These are phyloP conservation scores for Eptesicus fuscus DNA, from an alignment of 2,113 vertebrate species.

Conservation along the genomic window DNA sequence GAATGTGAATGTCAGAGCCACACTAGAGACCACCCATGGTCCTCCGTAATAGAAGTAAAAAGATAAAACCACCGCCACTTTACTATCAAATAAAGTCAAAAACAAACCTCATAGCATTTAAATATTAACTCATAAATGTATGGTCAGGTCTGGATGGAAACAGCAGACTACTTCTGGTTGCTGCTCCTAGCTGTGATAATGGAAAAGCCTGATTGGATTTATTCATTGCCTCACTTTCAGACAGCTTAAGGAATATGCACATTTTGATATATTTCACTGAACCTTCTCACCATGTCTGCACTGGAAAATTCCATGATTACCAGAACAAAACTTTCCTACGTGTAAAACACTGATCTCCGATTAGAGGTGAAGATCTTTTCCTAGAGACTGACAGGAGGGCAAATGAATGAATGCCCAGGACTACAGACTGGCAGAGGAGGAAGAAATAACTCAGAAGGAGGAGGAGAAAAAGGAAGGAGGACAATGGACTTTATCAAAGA, in stretches of 20 bases:
- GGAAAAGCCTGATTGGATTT: neutral
- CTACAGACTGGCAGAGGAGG: neutral
- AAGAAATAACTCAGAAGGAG: neutral
- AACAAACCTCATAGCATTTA: neutral
- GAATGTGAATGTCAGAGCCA: neutral
- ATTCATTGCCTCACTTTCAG: neutral
- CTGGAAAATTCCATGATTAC: neutral
- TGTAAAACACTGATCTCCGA: neutral
- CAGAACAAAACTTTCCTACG: neutral
- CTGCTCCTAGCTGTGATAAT: neutral
- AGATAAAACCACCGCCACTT: slow-evolving; percentile 1
- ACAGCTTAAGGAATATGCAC: neutral
- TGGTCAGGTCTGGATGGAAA: neutral
- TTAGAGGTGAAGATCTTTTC: neutral
- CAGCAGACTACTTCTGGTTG: neutral
- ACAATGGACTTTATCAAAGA: neutral
- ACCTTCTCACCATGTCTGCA: neutral
- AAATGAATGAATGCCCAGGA: neutral
- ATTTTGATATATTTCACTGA: neutral
- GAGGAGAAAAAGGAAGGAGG: neutral
- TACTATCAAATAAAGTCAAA: slow-evolving; percentile 17
- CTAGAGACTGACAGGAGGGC: neutral
- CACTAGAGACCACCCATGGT: neutral
- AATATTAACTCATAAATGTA: slow-evolving; percentile 15
- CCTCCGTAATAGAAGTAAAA: slow-evolving; percentile 16